Conservation (phyloP, 2,888 invertebrate species). For the Monopis laevigella region DNA sequence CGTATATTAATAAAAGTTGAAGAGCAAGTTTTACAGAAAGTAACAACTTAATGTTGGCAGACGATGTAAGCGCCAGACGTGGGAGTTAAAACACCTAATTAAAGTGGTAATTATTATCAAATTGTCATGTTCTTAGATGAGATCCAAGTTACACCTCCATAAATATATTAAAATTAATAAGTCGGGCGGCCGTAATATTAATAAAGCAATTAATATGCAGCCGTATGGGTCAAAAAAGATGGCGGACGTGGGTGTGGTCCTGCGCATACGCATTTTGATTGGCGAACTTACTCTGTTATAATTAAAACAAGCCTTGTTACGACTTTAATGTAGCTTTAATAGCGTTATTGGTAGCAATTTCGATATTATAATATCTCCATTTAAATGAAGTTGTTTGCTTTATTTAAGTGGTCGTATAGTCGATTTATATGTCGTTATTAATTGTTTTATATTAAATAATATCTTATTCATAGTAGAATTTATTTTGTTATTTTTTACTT, state of each 20-base stretch:
- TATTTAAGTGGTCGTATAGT: too few relatives aligned
- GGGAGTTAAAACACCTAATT: conserved; percentile 9
- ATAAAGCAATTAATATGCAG: conserved; percentile 39
- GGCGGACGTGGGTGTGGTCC: conserved; percentile 54
- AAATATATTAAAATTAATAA: conserved; percentile 10
- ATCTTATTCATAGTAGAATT: too few relatives aligned
- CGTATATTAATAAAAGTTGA: too few relatives aligned
- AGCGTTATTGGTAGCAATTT: too few relatives aligned
- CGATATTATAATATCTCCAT: too few relatives aligned
- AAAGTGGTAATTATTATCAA: conserved; percentile 10
- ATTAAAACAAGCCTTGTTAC: conserved; percentile 23
- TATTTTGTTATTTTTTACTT: too few relatives aligned
- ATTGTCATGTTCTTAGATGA: conserved; percentile 10
- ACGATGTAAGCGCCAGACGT: too few relatives aligned
- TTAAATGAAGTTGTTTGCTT: neutral
- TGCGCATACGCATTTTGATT: conserved; percentile 37
- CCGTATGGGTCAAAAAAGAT: conserved; percentile 41
- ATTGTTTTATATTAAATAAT: too few relatives aligned
- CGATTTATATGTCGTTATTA: too few relatives aligned
- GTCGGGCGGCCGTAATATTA: conserved; percentile 19
- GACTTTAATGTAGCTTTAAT: too few relatives aligned
- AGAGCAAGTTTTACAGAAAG: too few relatives aligned
- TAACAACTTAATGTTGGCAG: too few relatives aligned
- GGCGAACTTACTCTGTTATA: conserved; percentile 27
- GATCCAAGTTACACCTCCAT: conserved; percentile 1